These are phyloP conservation scores for Tupaia tana DNA, from an alignment of 2,113 vertebrate species.

Conservation along the genomic window DNA sequence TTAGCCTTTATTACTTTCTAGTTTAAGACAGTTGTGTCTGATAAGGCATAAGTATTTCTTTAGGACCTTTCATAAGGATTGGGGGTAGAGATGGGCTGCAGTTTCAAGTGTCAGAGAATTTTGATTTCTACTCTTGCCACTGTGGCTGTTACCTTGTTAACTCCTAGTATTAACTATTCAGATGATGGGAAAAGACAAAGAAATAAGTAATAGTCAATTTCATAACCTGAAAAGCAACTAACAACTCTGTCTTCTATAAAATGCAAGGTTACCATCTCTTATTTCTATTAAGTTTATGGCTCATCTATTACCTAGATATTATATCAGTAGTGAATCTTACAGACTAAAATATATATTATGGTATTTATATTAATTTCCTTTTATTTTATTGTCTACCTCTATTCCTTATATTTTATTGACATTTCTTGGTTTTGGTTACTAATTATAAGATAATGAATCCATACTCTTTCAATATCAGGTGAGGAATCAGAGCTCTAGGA, in stretches of 20 bases:
- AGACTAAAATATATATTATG: neutral
- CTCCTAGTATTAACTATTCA: neutral
- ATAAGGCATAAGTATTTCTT: neutral
- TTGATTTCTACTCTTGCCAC: neutral
- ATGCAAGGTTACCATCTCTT: neutral
- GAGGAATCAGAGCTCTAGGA: neutral
- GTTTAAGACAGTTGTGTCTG: neutral
- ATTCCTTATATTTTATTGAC: neutral
- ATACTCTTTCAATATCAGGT: slow-evolving; percentile 26
- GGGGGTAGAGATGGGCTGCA: neutral
- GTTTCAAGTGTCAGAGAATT: neutral
- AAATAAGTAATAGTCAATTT: neutral
- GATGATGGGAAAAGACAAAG: neutral
- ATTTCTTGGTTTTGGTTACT: neutral
- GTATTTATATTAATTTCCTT: neutral
- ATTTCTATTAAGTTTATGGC: neutral
- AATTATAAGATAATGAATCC: neutral
- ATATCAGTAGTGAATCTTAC: neutral
- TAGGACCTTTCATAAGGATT: neutral
- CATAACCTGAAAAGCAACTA: neutral
- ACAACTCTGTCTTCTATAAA: neutral
- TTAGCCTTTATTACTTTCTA: neutral
- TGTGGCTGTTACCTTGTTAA: neutral
- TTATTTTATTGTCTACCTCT: neutral
- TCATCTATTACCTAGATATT: neutral